These are phyloP conservation scores for Monochamus alternatus DNA, from an alignment of 2,888 invertebrate species.

Conservation along the genomic window DNA sequence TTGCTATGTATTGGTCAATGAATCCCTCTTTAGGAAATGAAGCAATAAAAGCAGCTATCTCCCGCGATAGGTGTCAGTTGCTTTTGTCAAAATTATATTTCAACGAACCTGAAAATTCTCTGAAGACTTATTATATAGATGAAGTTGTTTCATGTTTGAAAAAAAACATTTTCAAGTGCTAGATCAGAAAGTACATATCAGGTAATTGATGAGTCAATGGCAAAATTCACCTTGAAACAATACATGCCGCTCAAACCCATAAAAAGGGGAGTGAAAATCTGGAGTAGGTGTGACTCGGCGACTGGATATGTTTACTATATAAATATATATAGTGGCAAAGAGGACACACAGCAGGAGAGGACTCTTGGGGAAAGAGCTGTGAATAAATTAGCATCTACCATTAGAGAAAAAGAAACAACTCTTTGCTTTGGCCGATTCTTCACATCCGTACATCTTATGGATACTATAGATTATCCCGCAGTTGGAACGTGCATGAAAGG, in stretches of 20 bases:
- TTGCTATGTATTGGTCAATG: neutral
- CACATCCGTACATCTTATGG: constrained; percentile 34
- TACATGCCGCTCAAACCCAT: constrained; percentile 41
- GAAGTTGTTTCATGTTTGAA: neutral
- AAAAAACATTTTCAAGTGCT: neutral
- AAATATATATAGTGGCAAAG: neutral
- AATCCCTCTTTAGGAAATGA: neutral
- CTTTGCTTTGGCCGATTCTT: constrained; percentile 41
- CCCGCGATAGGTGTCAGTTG: neutral
- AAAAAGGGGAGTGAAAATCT: constrained; percentile 43
- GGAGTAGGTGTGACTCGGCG: constrained; percentile 37
- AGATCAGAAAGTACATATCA: neutral
- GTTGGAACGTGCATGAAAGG: constrained; percentile 37
- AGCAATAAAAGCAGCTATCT: neutral
- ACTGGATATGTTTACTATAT: constrained; percentile 34
- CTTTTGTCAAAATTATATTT: neutral
- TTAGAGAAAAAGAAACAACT: neutral
- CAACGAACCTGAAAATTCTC: neutral
- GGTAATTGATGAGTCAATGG: neutral
- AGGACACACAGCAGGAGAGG: neutral
- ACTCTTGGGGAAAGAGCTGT: neutral
- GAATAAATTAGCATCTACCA: neutral
- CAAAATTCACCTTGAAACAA: neutral
- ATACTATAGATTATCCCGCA: constrained; percentile 14
- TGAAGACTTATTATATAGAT: neutral